Base-by-base conservation (phyloP, 2,888 invertebrate species). In the Copidosoma aretas region DNA sequence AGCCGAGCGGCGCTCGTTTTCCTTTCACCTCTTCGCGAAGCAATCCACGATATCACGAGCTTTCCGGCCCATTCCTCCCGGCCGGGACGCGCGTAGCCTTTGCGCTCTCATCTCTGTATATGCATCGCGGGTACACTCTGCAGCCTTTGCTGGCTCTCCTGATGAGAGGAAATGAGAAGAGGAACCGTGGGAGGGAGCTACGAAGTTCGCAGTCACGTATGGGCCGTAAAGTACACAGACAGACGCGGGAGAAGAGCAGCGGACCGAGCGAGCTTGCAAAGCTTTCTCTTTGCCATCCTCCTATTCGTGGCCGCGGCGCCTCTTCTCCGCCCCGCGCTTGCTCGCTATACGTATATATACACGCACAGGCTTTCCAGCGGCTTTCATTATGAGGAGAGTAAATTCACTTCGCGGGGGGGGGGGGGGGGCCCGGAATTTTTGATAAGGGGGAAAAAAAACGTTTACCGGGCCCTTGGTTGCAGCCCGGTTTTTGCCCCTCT, bases 181-280 rank as follows among this genome's bases (percentile, higher is more conserved):
- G n/a, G 56, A 60, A 51, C 46, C 51, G 61, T 53, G 58, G 70
- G 71, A 64, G 73, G 67, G 69, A 41, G 41, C 8, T 60, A 32
- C 32, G 8, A 8, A 32, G 8, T 32, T 32, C 8, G 32, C 32
- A 79, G 79, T 80, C 81, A 80, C 81, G 81, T 79, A 77, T 79
- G 76, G 73, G 76, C 76, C 77, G 78, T 80, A 80, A 81, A 79
- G 79, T 78, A 78, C 73, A 74, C 74, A 67, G 54, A 52, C 32
- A 69, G 61, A 61, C 61, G 64, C 57, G 61, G 43, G 32, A 32
- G 32, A 32, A 8, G 32, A 32, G 32, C 32, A 32, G 32, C 32
- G 8, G 32, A 32, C 41, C 4, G 49, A 46, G 46, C 14, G 52
- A 67, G 68, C 68, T 68, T 60, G 60, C 54, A 41, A 56, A 52